A percentile compares a stretch with the other conserved stretches of the same genome.
These are phyloP conservation scores for Luidia sarsii DNA, from an alignment of 53 echinoderm and acorn worm species.

Conservation along the genomic window DNA sequence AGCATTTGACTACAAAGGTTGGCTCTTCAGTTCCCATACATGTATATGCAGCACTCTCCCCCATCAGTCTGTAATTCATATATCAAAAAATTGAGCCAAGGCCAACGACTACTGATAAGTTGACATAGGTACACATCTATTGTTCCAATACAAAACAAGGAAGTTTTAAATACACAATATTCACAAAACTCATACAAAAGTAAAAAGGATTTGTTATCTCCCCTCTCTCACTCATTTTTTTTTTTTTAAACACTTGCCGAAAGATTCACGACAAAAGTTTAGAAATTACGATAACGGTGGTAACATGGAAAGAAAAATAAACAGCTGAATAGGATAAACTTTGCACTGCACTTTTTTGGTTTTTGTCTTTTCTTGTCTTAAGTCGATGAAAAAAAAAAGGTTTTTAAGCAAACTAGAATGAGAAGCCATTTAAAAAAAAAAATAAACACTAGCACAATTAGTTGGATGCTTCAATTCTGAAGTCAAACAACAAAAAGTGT, in stretches of 20 bases:
- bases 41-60: neutral
- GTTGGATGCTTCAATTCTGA: no score
- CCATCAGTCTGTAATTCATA: no score
- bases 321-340: no score
- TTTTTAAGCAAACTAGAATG: no score
- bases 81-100: neutral
- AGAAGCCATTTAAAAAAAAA: no score
- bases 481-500: no score
- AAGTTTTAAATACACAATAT: conserved; percentile 32
- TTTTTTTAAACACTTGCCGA: neutral
- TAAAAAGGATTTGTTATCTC: no score
- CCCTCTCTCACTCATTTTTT: neutral
- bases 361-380: no score
- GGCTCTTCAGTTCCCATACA: neutral
- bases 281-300: conserved; percentile 11
- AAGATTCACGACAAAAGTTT: conserved; percentile 10
- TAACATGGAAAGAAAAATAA: conserved; percentile 9
- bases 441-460: no score
- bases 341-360: no score
- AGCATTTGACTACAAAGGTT: neutral
- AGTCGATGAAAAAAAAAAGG: no score
- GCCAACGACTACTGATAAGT: neutral
- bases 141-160: conserved; percentile 29
- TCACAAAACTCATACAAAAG: conserved; percentile 57
- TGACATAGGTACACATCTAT: neutral